phyloP scores from a whole-genome alignment of 2,797 vertebrate genomes.

The Propithecus deckenii region DNA sequence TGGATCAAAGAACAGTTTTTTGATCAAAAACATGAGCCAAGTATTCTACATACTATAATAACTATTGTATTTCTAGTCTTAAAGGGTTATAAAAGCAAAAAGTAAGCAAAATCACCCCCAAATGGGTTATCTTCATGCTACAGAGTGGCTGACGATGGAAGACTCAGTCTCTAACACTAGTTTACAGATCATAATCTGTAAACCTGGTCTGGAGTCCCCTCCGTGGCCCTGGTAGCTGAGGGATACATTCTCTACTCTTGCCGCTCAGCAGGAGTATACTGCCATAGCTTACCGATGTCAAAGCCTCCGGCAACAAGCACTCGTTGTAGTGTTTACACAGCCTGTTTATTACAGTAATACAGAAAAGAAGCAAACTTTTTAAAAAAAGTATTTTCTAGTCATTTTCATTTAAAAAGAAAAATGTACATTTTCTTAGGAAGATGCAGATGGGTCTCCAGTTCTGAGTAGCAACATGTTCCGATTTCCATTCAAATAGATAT shows the following conservation, averaged over 20 bases:
- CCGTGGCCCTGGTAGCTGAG: background rate
- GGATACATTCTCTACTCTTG: background rate
- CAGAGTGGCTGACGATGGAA: background rate
- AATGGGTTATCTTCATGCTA: background rate
- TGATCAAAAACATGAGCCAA: slow-evolving; percentile 5
- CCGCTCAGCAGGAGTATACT: background rate
- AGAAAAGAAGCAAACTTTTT: background rate
- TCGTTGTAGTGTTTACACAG: background rate
- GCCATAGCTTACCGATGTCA: background rate
- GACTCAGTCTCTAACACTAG: background rate
- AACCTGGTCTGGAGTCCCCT: background rate
- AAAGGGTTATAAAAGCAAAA: background rate
- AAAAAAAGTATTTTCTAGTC: slow-evolving; percentile 35
- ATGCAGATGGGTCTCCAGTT: background rate
- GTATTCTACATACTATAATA: background rate
- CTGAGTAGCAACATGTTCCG: slow-evolving; percentile 24
- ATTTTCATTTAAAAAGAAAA: slow-evolving; percentile 67
- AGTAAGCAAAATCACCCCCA: background rate
- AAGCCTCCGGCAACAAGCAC: background rate
- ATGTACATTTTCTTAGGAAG: background rate
- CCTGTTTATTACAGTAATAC: slow-evolving; percentile 5
- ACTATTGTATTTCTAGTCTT: background rate
- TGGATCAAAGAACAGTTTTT: background rate
- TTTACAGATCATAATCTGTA: background rate
- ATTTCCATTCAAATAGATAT: slow-evolving; percentile 60